These are phyloP conservation scores for Mystacides longicornis DNA, from an alignment of 2,888 invertebrate species.

Conservation along the genomic window DNA sequence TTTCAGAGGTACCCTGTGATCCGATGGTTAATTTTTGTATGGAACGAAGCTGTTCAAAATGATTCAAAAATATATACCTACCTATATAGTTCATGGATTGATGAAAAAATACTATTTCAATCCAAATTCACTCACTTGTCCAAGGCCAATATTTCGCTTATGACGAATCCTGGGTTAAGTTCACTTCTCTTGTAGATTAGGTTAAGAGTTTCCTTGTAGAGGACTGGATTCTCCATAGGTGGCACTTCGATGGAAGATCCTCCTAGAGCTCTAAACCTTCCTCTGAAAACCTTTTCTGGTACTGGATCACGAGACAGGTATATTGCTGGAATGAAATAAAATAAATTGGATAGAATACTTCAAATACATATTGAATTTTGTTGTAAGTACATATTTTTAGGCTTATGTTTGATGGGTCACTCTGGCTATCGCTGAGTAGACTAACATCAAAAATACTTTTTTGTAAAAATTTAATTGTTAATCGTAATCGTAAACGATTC, in stretches of 20 bases:
- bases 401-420: background rate
- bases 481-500: no score
- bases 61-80: no score
- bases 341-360: background rate
- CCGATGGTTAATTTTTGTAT: no score
- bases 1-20: no score
- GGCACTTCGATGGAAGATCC: conserved; percentile 61
- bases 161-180: conserved; percentile 66
- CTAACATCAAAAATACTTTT: no score
- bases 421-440: no score
- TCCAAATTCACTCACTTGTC: conserved; percentile 81
- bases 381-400: background rate
- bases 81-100: no score
- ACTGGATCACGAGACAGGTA: conserved; percentile 64
- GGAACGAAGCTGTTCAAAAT: no score
- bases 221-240: conserved; percentile 58
- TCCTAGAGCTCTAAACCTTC: conserved; percentile 65
- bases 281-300: conserved; percentile 76
- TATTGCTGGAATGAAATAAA: conserved; percentile 52
- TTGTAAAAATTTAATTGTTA: no score
- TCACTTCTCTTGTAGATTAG: conserved; percentile 66
- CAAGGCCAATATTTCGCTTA: conserved; percentile 74
- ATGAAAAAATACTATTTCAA: no score
- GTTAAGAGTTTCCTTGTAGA: conserved; percentile 69
- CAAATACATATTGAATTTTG: no score